Conservation (phyloP, 1,140 invertebrate genomes). For the Manduca sexta region DNA sequence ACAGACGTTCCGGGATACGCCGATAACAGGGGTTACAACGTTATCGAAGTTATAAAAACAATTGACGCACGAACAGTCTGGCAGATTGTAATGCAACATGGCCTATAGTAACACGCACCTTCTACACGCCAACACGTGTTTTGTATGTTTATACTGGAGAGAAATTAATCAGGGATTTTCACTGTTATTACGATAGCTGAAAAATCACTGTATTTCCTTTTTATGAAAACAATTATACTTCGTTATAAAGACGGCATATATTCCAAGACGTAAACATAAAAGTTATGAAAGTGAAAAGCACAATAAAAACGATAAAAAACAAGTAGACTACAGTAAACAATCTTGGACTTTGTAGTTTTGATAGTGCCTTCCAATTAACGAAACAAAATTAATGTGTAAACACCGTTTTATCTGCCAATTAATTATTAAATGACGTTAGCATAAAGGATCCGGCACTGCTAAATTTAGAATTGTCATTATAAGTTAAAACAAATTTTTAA, state of each 20-base stretch:
- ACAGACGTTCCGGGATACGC: constrained; percentile 67
- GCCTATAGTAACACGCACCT: constrained; percentile 7
- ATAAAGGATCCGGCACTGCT: constrained; percentile 3
- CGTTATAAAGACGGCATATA: no score
- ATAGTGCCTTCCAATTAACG: constrained; percentile 29
- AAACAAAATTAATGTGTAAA: constrained; percentile 14
- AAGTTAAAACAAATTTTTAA: constrained; percentile 7
- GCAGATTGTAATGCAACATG: constrained; percentile 11
- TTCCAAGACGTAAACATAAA: no score
- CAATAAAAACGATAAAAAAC: neutral
- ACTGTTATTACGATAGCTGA: no score
- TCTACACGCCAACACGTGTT: constrained; percentile 6
- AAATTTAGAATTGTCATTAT: constrained; percentile 11
- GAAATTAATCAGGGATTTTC: neutral
- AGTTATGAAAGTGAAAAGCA: neutral
- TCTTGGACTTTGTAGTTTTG: constrained; percentile 28
- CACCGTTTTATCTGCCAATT: constrained; percentile 9
- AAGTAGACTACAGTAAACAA: constrained; percentile 23
- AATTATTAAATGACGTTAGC: constrained; percentile 1
- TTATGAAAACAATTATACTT: no score
- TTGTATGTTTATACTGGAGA: constrained; percentile 8
- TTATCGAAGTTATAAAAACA: constrained; percentile 62
- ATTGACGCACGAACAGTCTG: constrained; percentile 65
- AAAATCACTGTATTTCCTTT: no score
- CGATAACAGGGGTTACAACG: constrained; percentile 65